Evolutionary conservation across 37 sponge, comb jelly and placozoan species (phyloP), one percentile per base, ranked within the genome.

Genomic region (Hexactinellida sp.): DNA sequence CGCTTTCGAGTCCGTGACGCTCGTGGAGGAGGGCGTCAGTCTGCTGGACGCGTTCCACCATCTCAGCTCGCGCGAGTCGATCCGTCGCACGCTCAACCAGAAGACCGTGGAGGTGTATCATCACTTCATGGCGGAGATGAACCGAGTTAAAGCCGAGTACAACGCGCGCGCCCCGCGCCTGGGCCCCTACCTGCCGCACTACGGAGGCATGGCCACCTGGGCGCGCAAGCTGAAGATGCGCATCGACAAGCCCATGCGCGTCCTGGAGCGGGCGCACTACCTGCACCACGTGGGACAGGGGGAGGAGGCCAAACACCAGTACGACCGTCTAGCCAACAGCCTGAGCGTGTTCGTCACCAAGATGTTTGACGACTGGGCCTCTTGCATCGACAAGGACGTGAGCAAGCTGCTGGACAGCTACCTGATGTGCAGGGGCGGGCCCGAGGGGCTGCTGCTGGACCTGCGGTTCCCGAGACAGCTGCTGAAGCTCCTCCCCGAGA

Each of bases 121-220:
- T 84, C 91, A 90, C 91, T 95, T 95, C 84, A 92, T 87, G 35
- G 91, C 91, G 47, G 99, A 98, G 86, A 85, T 98, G 55, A 95
- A 93, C 82, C 36, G 89, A 34, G 99, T 95, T 76, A 98, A 98
- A 92, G 92, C 93, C 55, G 94, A 93, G 92, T 95, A 95, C 85
- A 91, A 83, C 84, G 82, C 85, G 16, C 90, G 90, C 83, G 19
- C 37, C 36, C 93, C 93, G 36, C 24, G 37, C 30, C 88, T 93
- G 24, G 86, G 96, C 36, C 92, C 86, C 71, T 85, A 88, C 32
- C 90, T 90, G 82, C 94, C 95, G 7, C 84, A 55, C 52, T 93
- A 83, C 89, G 92, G 96, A 1, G 95, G 99, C 32, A 24, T 54
- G 82, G 99, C 99, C 34, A 88, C 92, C 30, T 98, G 95, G 95